These are phyloP conservation scores for Rhadinocentrus ornatus DNA, from an alignment of 2,797 vertebrate genomes.

Conservation along the genomic window DNA sequence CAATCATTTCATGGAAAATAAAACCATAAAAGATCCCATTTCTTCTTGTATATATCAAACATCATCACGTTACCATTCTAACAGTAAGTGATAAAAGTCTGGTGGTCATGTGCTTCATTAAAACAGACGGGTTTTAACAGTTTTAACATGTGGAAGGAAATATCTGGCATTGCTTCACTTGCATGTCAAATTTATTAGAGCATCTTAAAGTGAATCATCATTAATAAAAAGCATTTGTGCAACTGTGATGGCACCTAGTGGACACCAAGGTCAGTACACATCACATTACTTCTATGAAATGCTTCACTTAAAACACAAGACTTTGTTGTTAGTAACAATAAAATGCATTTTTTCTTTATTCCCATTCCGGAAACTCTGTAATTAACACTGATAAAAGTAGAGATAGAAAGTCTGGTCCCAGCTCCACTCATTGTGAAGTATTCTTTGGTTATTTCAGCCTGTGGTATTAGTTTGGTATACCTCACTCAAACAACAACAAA, in stretches of 20 bases:
- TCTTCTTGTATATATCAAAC: constrained; percentile 1
- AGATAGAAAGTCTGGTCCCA: neutral
- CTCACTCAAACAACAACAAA: neutral
- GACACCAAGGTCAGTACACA: constrained; percentile 32
- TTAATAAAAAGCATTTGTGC: constrained; percentile 37
- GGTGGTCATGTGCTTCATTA: constrained; percentile 30
- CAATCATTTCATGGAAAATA: constrained; percentile 8
- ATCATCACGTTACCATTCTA: neutral
- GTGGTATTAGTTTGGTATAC: constrained; percentile 2
- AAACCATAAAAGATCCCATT: constrained; percentile 1
- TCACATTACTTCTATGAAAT: neutral
- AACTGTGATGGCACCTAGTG: constrained; percentile 77
- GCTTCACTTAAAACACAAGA: constrained; percentile 6
- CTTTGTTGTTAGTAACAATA: constrained; percentile 2
- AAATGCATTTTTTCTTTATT: neutral
- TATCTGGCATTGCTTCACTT: constrained; percentile 26
- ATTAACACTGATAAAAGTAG: neutral
- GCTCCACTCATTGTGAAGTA: neutral
- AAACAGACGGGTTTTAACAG: constrained; percentile 2
- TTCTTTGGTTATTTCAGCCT: neutral
- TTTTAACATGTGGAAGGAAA: constrained; percentile 39
- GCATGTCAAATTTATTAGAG: constrained; percentile 29
- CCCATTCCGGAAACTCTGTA: neutral
- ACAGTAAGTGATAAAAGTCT: constrained; percentile 8
- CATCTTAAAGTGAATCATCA: constrained; percentile 5